phyloP scores from a whole-genome alignment of 2,888 invertebrate genomes.

The Petrophora chlorosata region DNA sequence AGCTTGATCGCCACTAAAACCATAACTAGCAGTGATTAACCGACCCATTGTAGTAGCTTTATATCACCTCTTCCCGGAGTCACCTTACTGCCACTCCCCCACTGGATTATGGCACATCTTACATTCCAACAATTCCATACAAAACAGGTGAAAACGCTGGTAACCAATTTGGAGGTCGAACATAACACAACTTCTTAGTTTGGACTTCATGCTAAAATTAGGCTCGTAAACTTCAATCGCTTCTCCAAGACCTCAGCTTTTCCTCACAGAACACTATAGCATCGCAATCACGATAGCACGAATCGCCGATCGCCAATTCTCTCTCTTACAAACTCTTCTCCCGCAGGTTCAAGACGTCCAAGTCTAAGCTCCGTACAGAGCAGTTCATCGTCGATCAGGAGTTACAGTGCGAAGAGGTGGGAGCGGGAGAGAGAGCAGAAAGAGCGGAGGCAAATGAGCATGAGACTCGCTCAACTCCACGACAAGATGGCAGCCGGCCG shows the following conservation, averaged over 20 bases:
- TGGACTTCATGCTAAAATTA: too few relatives aligned
- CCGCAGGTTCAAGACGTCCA: conserved; percentile 93
- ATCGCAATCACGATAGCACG: not conserved
- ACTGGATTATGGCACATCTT: too few relatives aligned
- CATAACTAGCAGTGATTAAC: too few relatives aligned
- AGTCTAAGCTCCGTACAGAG: conserved; percentile 94
- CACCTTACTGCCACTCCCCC: too few relatives aligned
- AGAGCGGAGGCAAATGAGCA: conserved; percentile 91
- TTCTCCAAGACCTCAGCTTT: not conserved
- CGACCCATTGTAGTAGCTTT: too few relatives aligned
- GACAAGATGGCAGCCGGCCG: conserved; percentile 84
- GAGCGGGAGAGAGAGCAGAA: conserved; percentile 92
- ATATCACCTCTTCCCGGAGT: too few relatives aligned
- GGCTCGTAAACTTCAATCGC: too few relatives aligned
- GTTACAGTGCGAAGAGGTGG: conserved; percentile 91
- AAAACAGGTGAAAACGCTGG: too few relatives aligned
- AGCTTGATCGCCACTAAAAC: too few relatives aligned
- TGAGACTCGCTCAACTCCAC: conserved; percentile 88
- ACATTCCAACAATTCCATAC: too few relatives aligned
- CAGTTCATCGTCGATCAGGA: conserved; percentile 91
- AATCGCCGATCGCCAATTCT: conserved; percentile 5
- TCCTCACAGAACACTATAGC: conserved; percentile 2
- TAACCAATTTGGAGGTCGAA: too few relatives aligned
- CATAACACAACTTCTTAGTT: too few relatives aligned
- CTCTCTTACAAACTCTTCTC: conserved; percentile 20